These are phyloP conservation scores for Lochmaea crataegi DNA, from an alignment of 2,888 invertebrate species.

Conservation along the genomic window DNA sequence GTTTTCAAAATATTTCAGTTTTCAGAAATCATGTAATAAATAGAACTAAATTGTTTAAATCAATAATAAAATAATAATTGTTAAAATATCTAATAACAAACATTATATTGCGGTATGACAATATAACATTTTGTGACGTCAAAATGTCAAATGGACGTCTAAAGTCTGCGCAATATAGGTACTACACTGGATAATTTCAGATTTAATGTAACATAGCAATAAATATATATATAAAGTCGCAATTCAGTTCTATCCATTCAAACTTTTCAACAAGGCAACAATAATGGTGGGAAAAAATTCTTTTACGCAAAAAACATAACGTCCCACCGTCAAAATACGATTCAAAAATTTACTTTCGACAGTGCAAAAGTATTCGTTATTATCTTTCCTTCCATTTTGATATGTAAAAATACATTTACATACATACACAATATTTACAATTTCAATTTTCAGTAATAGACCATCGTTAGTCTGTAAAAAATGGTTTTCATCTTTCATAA, in stretches of 20 bases:
- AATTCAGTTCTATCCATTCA: conserved; percentile 32
- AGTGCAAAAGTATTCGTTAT: conserved; percentile 53
- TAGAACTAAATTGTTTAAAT: conserved; percentile 31
- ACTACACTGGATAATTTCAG: no score
- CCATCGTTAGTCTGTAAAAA: conserved; percentile 44
- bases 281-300: conserved; percentile 41
- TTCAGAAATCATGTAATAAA: conserved; percentile 29
- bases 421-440: conserved; percentile 55
- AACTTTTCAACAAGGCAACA: conserved; percentile 47
- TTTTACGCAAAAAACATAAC: conserved; percentile 12
- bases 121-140: background rate
- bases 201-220: background rate
- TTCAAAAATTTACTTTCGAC: conserved; percentile 45
- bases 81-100: conserved; percentile 6
- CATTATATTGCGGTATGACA: background rate
- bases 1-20: conserved; percentile 17
- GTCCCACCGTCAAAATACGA: conserved; percentile 17
- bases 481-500: conserved; percentile 23
- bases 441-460: conserved; percentile 47
- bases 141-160: background rate
- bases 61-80: background rate
- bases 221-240: background rate
- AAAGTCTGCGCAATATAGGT: no score
- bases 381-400: conserved; percentile 47
- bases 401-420: conserved; percentile 61